Evolutionary conservation across 2,888 invertebrate species (phyloP), one percentile per base, ranked within the genome.

Genomic region (Desoria tigrina): DNA sequence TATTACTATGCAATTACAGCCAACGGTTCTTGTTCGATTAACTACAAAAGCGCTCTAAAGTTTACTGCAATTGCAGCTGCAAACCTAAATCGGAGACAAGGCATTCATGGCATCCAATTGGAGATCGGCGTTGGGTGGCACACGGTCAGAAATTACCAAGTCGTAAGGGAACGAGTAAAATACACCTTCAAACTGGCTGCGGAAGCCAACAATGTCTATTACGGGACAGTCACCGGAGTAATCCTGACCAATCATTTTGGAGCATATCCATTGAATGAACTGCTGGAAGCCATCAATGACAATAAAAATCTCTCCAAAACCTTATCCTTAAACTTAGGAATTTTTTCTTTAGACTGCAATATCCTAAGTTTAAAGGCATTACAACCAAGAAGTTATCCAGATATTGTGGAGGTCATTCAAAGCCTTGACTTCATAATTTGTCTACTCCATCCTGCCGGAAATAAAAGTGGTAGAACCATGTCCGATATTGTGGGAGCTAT

Each of bases 151-250:
- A n/a, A 11, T 3, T 21, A 6, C 6, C 4, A 18, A 6, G 16
- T 11, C 6, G 16, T 45, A 6, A 14, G 27, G 14, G 7, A 27
- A 55, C 28, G 14, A 21, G 27, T 51, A 4, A 7, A 23, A 7
- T 4, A 23, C 21, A 24, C 51, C 7, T 55, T 55, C 21, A 3
- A 18, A 6, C 28, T n/a, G 9, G 16, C 55, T 3, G 18, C 6
- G 9, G 32, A 42, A 57, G 39, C 57, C 4, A 57, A 57, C 23
- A 23, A 39, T 2, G 4, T 42, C 3, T 57, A 21, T 24, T 11
- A 3, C 4, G 42, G 42, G 3, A 39, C 57, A 21, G 57, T 57
- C 21, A 57, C 23, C 2, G 57, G 57, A 4, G 2, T 57, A 16
- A 42, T 42, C 21, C 7, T 57, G 14, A 23, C 42, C 3, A 42